phyloP scores from a whole-genome alignment of 2,888 invertebrate genomes.

The Pollenia angustigena region DNA sequence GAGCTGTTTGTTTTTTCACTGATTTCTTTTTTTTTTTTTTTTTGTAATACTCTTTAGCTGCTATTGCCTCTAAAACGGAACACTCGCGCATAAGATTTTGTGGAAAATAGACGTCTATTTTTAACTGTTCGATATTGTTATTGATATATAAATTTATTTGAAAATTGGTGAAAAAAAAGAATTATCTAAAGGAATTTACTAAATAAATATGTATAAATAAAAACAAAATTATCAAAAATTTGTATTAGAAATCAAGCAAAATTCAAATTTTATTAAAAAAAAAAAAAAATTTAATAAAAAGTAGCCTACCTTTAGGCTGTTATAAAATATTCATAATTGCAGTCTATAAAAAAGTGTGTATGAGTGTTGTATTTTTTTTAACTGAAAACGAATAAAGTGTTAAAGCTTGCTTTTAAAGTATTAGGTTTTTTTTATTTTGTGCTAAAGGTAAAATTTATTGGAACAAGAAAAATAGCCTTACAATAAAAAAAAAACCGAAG shows the following conservation, averaged over 20 bases:
- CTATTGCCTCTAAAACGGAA: constrained; percentile 69
- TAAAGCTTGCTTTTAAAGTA: constrained; percentile 20
- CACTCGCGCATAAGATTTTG: constrained; percentile 76
- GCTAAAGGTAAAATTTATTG: constrained; percentile 42
- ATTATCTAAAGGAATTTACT: constrained; percentile 3
- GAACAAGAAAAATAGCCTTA: background rate
- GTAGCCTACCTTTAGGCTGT: constrained; percentile 46
- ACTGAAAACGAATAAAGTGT: constrained; percentile 7
- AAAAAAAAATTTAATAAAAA: background rate
- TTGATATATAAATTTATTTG: constrained; percentile 58
- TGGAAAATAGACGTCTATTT: constrained; percentile 75
- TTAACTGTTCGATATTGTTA: constrained; percentile 66
- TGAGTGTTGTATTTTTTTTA: constrained; percentile 15
- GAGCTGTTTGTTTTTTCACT: constrained; percentile 20
- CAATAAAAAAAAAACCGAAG: constrained; percentile 48
- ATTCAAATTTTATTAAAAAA: constrained; percentile 6
- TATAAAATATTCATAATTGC: constrained; percentile 36
- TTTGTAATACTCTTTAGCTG: constrained; percentile 64
- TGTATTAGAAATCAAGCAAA: background rate
- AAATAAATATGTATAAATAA: background rate
- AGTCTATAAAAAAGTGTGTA: constrained; percentile 30
- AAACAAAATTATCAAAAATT: background rate
- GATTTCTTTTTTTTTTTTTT: constrained; percentile 39
- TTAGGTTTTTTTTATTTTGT: constrained; percentile 8
- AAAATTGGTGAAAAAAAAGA: constrained; percentile 23